These are phyloP conservation scores for Eupeodes corollae DNA, from an alignment of 1,140 invertebrate genomes.

Conservation along the genomic window DNA sequence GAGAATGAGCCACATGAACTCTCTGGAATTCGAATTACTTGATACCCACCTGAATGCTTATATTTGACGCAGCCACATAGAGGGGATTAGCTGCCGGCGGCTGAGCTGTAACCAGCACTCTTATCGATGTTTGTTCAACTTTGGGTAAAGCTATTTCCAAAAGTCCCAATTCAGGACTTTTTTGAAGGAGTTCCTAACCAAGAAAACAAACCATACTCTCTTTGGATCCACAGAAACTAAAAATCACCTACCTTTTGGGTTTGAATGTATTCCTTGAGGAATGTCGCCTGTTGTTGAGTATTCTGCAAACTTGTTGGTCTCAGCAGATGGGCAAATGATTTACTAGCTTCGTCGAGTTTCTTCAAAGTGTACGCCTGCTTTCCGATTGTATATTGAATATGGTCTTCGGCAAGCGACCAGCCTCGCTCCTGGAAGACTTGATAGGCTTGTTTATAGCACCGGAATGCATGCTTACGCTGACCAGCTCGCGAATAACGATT, in stretches of 20 bases:
- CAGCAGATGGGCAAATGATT: slow-evolving; percentile 69
- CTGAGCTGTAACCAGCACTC: slow-evolving; percentile 28
- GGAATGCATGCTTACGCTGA: slow-evolving; percentile 77
- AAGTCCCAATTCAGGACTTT: slow-evolving; percentile 26
- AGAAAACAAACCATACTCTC: background rate
- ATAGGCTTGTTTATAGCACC: slow-evolving; percentile 85
- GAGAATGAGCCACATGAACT: slow-evolving; percentile 22
- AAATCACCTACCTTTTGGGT: slow-evolving; percentile 43
- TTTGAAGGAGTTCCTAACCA: slow-evolving; percentile 22
- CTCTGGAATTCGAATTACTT: slow-evolving; percentile 40
- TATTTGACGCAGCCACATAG: slow-evolving; percentile 56
- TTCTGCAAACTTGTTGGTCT: slow-evolving; percentile 63
- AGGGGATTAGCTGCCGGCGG: slow-evolving; percentile 41
- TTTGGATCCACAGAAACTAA: background rate
- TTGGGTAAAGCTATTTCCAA: slow-evolving; percentile 29
- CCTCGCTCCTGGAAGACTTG: slow-evolving; percentile 64
- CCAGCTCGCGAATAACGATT: slow-evolving; percentile 86
- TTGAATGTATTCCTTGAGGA: slow-evolving; percentile 79
- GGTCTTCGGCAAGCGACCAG: slow-evolving; percentile 88
- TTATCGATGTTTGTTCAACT: slow-evolving; percentile 27
- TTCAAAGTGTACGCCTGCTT: slow-evolving; percentile 73
- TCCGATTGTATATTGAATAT: slow-evolving; percentile 88
- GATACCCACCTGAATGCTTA: slow-evolving; percentile 51
- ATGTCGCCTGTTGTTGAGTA: slow-evolving; percentile 66
- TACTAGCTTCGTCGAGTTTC: slow-evolving; percentile 58